Conservation (phyloP, 1,140 invertebrate genomes). For the Ptiloglossa arizonensis region DNA sequence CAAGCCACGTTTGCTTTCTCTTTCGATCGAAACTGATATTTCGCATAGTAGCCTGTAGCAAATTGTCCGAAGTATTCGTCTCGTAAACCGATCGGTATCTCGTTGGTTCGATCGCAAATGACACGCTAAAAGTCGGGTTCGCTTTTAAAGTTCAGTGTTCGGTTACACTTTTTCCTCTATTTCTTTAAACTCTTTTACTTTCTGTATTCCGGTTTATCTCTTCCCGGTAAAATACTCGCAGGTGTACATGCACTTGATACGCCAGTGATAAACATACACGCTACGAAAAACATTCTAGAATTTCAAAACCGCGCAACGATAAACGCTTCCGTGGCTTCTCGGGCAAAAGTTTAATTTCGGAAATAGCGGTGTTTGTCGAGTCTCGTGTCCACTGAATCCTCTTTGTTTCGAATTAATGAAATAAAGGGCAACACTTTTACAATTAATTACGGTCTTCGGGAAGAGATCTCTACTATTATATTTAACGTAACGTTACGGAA, state of each 20-base stretch:
- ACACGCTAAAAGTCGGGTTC: neutral
- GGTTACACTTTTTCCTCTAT: neutral
- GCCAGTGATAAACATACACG: neutral
- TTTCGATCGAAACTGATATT: neutral
- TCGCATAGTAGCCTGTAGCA: too few species aligned
- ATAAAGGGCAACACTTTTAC: too few species aligned
- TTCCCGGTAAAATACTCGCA: neutral
- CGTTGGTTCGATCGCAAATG: neutral
- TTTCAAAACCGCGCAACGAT: neutral
- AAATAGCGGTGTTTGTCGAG: neutral
- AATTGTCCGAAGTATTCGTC: neutral
- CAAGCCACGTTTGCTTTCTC: neutral
- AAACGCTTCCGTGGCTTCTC: neutral
- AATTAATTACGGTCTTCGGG: too few species aligned
- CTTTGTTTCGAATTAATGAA: neutral
- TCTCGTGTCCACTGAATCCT: neutral
- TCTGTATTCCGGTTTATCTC: neutral
- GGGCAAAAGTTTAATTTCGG: neutral
- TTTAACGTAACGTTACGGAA: too few species aligned
- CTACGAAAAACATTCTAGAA: neutral
- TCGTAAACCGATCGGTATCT: neutral
- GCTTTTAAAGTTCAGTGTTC: neutral
- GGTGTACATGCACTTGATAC: neutral
- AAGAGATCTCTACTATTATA: too few species aligned
- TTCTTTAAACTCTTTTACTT: neutral